These are phyloP conservation scores for Embidobia sp. DNA, from an alignment of 2,888 invertebrate species.

Conservation along the genomic window DNA sequence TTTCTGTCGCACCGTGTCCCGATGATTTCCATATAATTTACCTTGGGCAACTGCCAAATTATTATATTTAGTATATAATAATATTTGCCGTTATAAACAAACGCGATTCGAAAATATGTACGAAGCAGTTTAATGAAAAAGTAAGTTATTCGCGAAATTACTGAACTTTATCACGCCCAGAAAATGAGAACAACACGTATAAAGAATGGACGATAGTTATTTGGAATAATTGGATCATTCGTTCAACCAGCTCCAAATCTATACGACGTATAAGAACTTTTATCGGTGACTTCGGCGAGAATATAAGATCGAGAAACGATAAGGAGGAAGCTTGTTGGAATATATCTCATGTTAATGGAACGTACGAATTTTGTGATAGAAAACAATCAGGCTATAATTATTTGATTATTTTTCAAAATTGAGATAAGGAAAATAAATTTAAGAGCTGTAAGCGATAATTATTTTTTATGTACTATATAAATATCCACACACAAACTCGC, in stretches of 20 bases:
- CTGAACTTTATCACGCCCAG: constrained; percentile 30
- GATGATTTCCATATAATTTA: constrained; percentile 13
- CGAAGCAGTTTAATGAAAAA: constrained; percentile 3
- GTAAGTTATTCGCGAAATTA: constrained; percentile 18
- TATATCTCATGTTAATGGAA: constrained; percentile 29
- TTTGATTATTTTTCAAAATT: no score
- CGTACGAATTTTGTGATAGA: no score
- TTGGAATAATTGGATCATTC: constrained; percentile 40
- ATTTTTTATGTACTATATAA: no score
- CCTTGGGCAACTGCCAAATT: constrained; percentile 6
- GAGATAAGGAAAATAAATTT: no score
- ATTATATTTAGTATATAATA: constrained; percentile 1
- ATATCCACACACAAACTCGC: no score
- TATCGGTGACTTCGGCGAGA: constrained; percentile 21
- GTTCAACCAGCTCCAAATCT: constrained; percentile 26
- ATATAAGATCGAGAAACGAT: constrained; percentile 19
- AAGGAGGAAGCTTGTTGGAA: constrained; percentile 34
- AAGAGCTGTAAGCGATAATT: no score
- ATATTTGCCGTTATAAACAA: background rate
- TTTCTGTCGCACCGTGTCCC: background rate
- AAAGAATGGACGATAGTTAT: constrained; percentile 27
- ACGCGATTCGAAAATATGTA: background rate
- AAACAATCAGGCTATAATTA: no score
- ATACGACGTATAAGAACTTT: constrained; percentile 22
- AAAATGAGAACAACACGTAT: constrained; percentile 14